Conservation (phyloP, 2,797 vertebrate species). For the Hipposideros larvatus region DNA sequence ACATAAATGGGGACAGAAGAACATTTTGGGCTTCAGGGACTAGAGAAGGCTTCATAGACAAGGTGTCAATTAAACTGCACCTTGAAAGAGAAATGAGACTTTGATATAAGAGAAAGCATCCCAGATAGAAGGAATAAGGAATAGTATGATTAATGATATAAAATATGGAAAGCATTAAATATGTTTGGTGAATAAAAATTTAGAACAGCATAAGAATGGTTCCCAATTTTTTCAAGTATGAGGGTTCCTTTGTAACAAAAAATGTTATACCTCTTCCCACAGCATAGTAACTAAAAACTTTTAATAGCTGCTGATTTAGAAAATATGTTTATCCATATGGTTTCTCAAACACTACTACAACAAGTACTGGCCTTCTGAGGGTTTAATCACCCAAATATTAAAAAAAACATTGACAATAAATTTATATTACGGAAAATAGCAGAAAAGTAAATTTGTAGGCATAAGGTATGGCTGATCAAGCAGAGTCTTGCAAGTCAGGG, state of each 20-base stretch:
- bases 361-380: not conserved
- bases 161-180: not conserved
- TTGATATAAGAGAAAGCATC: not conserved
- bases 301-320: conserved; percentile 9
- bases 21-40: not conserved
- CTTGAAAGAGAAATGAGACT: not conserved
- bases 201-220: not conserved
- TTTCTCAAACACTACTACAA: not conserved
- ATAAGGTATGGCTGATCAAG: not conserved
- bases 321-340: not conserved
- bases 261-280: not conserved
- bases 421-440: not conserved
- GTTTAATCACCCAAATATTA: not conserved
- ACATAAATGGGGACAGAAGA: not conserved
- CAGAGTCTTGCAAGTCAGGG: not conserved
- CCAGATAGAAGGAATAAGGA: not conserved
- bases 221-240: not conserved
- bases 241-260: not conserved
- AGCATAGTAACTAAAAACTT: not conserved
- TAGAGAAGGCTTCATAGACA: not conserved
- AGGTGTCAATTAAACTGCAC: not conserved
- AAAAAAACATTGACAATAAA: not conserved
- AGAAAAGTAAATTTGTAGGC: not conserved
- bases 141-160: not conserved
- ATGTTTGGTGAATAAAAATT: not conserved